phyloP scores from a whole-genome alignment of 1,140 invertebrate genomes.

The Mya arenaria region DNA sequence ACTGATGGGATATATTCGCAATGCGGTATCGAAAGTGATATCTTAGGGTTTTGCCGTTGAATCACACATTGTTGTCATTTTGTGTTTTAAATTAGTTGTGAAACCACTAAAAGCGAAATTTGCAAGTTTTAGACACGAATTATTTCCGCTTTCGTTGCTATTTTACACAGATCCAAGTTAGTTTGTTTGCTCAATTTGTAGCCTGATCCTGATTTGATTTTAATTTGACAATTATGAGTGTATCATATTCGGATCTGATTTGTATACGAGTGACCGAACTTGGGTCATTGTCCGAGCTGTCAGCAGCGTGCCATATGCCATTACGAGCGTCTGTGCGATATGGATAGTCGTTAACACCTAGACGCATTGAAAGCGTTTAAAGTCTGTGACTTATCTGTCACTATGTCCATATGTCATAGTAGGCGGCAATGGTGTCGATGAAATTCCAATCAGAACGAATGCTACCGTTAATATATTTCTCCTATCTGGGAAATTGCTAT shows the following conservation, averaged over 20 bases:
- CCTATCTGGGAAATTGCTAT: no score
- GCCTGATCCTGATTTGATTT: slow-evolving; percentile 28
- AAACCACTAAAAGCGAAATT: no score
- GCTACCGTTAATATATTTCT: no score
- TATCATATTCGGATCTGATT: slow-evolving; percentile 43
- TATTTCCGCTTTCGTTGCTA: no score
- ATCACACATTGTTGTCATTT: no score
- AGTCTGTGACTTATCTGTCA: slow-evolving; percentile 37
- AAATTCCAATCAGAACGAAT: neutral
- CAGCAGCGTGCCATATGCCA: slow-evolving; percentile 41
- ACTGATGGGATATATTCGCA: no score
- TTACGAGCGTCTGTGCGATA: slow-evolving; percentile 49
- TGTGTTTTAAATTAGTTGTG: no score
- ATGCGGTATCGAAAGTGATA: no score
- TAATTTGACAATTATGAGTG: slow-evolving; percentile 57
- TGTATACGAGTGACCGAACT: slow-evolving; percentile 25
- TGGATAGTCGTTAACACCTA: slow-evolving; percentile 49
- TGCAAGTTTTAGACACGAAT: no score
- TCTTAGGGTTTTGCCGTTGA: no score
- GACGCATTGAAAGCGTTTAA: slow-evolving; percentile 39
- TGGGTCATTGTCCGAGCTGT: slow-evolving; percentile 44
- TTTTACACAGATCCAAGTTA: no score
- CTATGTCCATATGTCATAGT: slow-evolving; percentile 37
- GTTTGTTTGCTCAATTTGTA: slow-evolving; percentile 9
- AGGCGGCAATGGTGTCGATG: neutral